phyloP scores from a whole-genome alignment of 2,113 vertebrate genomes.

The Tenebrosternarchus preto region DNA sequence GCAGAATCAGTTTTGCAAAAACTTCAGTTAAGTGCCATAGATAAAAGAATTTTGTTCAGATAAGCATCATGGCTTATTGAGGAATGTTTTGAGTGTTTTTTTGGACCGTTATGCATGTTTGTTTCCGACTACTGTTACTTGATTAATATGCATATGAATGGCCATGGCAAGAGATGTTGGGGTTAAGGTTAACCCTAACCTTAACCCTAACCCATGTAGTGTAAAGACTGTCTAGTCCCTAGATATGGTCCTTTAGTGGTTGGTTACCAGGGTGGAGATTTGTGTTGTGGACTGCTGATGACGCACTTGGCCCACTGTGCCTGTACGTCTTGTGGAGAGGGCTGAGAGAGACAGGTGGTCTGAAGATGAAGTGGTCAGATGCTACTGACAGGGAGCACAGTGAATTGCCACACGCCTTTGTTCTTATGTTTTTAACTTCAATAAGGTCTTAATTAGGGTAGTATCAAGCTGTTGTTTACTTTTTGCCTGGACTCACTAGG shows the following conservation, averaged over 20 bases:
- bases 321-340: conserved; percentile 6
- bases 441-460: neutral
- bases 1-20: too few relatives aligned
- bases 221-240: neutral
- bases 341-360: conserved; percentile 55
- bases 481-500: neutral
- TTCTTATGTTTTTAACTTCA: conserved; percentile 22
- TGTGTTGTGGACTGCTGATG: conserved; percentile 24
- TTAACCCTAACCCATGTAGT: neutral
- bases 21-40: too few relatives aligned
- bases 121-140: too few relatives aligned
- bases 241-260: conserved; percentile 8
- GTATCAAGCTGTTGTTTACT: neutral
- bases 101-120: too few relatives aligned
- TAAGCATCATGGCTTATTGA: too few relatives aligned
- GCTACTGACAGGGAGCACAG: conserved; percentile 62
- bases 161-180: neutral
- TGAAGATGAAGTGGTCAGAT: conserved; percentile 54
- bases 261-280: conserved; percentile 21
- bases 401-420: conserved; percentile 57
- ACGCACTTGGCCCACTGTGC: conserved; percentile 21
- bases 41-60: too few relatives aligned
- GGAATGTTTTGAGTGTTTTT: too few relatives aligned
- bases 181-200: too few relatives aligned
- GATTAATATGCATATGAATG: too few relatives aligned